Percentiles rank a stretch among this genome's conserved stretches.
Conservation (phyloP, 2,888 invertebrate genomes). For the Coenonympha arcania region DNA sequence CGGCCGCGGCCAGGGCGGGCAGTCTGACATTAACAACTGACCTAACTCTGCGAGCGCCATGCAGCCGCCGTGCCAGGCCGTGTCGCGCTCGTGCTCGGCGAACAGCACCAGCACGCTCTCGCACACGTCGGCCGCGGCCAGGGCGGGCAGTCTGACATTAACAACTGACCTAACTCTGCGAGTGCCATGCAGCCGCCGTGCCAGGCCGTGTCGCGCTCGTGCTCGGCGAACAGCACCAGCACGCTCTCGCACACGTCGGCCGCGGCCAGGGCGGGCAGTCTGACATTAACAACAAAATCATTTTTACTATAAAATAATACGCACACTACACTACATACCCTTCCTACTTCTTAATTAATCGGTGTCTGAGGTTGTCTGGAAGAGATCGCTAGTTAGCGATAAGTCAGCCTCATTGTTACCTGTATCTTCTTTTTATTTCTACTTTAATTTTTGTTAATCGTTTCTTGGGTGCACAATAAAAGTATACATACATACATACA, state of each 20-base stretch:
- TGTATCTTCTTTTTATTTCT: too few species aligned
- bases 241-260: constrained; percentile 95
- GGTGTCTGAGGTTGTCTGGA: too few species aligned
- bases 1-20: constrained; percentile 90
- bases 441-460: too few species aligned
- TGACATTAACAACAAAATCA: too few species aligned
- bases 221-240: constrained; percentile 72
- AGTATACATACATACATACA: too few species aligned
- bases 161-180: constrained; percentile 88
- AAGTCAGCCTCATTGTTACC: too few species aligned
- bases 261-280: constrained; percentile 88
- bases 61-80: constrained; percentile 97
- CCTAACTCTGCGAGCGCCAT: constrained; percentile 94
- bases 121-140: constrained; percentile 93
- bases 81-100: constrained; percentile 81
- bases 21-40: too few species aligned
- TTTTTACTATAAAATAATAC: too few species aligned
- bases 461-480: too few species aligned
- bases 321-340: too few species aligned
- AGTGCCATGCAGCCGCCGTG: constrained; percentile 96
- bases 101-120: constrained; percentile 82
- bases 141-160: constrained; percentile 88
- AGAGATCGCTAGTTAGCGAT: too few species aligned
- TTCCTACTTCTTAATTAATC: too few species aligned
- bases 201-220: constrained; percentile 92